Evolutionary conservation across 2,113 vertebrate genomes (phyloP).

Genomic region (Prietella phreatophila): DNA sequence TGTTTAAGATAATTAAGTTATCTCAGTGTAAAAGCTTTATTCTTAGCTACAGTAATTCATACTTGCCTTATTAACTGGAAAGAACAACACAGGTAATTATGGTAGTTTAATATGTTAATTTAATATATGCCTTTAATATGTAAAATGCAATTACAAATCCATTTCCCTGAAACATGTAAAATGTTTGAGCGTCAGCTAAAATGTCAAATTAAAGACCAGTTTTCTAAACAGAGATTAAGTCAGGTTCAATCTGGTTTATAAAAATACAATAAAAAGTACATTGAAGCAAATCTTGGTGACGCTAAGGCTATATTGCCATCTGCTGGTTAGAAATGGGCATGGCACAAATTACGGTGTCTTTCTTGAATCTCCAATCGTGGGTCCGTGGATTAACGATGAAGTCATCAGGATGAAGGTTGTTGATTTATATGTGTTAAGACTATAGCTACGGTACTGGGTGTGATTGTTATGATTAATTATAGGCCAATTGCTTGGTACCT

Average conservation of each 20-base stretch:
- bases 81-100: not conserved
- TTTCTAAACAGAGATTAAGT: not conserved
- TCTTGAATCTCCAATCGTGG: not conserved
- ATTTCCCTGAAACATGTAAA: not conserved
- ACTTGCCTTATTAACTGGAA: not conserved
- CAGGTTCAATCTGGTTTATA: not conserved
- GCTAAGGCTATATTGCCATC: not conserved
- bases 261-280: no score
- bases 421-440: not conserved
- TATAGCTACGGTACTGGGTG: not conserved
- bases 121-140: not conserved
- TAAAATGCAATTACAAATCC: not conserved
- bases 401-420: not conserved
- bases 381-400: not conserved
- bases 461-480: not conserved
- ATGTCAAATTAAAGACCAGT: not conserved
- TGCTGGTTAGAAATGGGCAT: conserved; percentile 9
- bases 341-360: not conserved
- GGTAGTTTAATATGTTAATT: not conserved
- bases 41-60: not conserved
- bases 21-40: not conserved
- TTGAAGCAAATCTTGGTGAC: not conserved
- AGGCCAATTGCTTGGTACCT: not conserved
- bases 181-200: not conserved
- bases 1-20: not conserved